phyloP scores from a whole-genome alignment of 2,113 vertebrate species.

The Prietella phreatophila region DNA sequence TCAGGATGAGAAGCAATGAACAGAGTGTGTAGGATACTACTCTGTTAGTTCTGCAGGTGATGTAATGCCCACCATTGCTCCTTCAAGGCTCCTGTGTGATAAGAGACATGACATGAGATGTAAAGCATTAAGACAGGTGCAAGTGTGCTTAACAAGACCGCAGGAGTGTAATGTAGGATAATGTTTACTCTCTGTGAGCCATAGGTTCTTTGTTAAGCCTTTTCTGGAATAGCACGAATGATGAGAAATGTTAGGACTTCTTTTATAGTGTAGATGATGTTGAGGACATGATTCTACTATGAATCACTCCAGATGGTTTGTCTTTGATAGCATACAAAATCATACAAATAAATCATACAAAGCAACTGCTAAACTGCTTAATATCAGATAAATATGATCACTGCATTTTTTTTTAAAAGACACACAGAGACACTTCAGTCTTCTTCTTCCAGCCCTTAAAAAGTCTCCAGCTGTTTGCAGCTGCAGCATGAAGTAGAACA shows the following conservation, averaged over 20 bases:
- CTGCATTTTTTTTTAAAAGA: constrained; percentile 37
- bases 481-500: constrained; percentile 64
- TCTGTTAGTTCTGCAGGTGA: constrained; percentile 59
- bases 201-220: neutral
- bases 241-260: neutral
- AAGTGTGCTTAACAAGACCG: constrained; percentile 22
- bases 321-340: constrained; percentile 21
- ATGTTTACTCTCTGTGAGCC: constrained; percentile 5
- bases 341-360: constrained; percentile 22
- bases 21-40: constrained; percentile 56
- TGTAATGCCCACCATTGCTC: constrained; percentile 50
- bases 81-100: constrained; percentile 44
- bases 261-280: constrained; percentile 10
- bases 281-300: neutral
- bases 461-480: constrained; percentile 74
- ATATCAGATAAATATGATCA: constrained; percentile 38
- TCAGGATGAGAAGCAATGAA: constrained; percentile 60
- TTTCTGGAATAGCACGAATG: neutral
- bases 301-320: neutral
- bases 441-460: constrained; percentile 47
- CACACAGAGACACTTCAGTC: constrained; percentile 28
- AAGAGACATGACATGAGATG: constrained; percentile 47
- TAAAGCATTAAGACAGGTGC: constrained; percentile 45
- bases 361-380: constrained; percentile 34
- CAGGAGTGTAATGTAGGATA: constrained; percentile 21